Evolutionary conservation across 2,113 vertebrate species (phyloP).

Genomic region (Cairina moschata): DNA sequence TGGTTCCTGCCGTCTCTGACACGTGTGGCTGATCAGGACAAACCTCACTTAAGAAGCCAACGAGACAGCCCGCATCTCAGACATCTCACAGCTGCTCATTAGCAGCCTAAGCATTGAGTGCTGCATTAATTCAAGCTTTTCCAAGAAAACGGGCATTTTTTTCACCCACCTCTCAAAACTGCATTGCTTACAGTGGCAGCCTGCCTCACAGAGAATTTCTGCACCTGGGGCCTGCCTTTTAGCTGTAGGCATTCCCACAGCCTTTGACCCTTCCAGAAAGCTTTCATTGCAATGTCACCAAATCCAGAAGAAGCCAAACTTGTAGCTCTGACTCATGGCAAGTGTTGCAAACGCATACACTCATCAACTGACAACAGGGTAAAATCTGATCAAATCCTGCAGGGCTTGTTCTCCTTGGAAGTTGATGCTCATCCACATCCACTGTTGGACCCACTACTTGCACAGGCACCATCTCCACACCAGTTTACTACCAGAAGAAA

Average conservation of each 20-base stretch:
- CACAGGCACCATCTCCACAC: not conserved
- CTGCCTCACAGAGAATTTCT: not conserved
- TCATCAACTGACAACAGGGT: not conserved
- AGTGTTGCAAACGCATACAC: not conserved
- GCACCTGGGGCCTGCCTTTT: not conserved
- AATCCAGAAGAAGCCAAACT: not conserved
- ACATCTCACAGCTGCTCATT: not conserved
- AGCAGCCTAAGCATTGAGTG: not conserved
- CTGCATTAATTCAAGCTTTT: not conserved
- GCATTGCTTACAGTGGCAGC: not conserved
- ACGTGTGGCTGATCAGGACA: rapidly evolving
- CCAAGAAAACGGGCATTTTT: not conserved
- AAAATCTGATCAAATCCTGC: not conserved
- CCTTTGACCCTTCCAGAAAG: not conserved
- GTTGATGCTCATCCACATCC: not conserved
- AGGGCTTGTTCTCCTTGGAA: not conserved
- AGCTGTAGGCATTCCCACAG: not conserved
- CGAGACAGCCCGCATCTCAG: too few relatives aligned
- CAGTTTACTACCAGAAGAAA: not conserved
- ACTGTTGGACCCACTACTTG: not conserved
- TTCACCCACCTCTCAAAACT: not conserved
- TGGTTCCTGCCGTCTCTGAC: not conserved
- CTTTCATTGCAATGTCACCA: not conserved
- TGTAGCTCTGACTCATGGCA: not conserved
- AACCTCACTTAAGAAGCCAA: not conserved